Percentiles rank a stretch among this genome's conserved stretches.
phyloP scores from a whole-genome alignment of 2,797 vertebrate species.

The Eulemur mongoz region DNA sequence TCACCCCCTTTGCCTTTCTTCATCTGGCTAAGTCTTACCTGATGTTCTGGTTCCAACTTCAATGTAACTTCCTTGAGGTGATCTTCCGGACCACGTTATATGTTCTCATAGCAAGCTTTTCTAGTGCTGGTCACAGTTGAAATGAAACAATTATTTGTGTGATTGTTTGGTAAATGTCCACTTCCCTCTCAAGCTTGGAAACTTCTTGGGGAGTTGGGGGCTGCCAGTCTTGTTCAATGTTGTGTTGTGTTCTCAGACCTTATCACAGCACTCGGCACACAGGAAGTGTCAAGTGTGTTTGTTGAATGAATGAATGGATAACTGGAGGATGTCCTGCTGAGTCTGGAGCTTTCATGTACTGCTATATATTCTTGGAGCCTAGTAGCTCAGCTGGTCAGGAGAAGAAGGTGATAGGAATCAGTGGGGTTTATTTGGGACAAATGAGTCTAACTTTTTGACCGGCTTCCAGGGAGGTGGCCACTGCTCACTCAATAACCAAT shows the following conservation, averaged over 20 bases:
- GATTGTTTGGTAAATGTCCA: background rate
- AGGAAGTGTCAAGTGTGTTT: background rate
- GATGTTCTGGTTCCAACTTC: background rate
- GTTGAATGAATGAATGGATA: background rate
- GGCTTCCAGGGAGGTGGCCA: background rate
- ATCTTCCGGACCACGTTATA: background rate
- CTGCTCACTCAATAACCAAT: background rate
- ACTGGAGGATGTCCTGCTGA: background rate
- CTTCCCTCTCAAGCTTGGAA: background rate
- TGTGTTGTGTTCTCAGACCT: background rate
- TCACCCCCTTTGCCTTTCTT: background rate
- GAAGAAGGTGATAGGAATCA: background rate
- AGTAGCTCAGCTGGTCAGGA: background rate
- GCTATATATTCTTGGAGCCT: background rate
- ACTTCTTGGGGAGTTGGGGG: background rate
- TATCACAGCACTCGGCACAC: rapidly evolving
- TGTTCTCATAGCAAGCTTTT: background rate
- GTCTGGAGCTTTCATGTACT: background rate
- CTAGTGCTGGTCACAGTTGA: background rate
- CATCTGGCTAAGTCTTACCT: background rate
- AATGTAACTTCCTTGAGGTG: background rate
- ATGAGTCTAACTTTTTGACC: background rate
- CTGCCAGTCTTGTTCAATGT: background rate
- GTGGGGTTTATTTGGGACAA: background rate
- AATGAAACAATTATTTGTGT: background rate